Base-by-base conservation (phyloP, 1,140 invertebrate species). In the Branchinecta lindahli region DNA sequence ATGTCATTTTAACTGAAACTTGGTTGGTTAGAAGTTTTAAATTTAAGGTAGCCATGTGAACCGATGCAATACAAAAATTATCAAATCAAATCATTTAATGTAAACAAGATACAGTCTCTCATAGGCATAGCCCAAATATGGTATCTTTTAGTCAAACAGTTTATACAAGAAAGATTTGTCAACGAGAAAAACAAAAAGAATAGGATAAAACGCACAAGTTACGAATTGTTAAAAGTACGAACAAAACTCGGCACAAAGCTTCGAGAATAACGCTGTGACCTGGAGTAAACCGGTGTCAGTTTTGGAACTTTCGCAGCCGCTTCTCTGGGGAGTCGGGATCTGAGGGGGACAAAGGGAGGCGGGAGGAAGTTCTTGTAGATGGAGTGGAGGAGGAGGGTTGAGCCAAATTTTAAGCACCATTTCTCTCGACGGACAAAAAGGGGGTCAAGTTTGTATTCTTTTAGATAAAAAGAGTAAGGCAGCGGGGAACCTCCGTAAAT, bases 211-310 rank as follows among this genome's bases (percentile, higher is more conserved):
- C 12, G 18, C 18, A 61, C 52, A 61, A 61, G 52, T 61, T 61
- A 61, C 18, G 52, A 61, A 61, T 61, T 61, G 12, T 61, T 61
- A 61, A 61, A 61, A 61, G 52, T 61, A 61, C 52, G 18, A 61
- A 61, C 12, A 61, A 61, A 61, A 61, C 52, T 61, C 18, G 18
- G 18, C 52, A 61, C 52, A 61, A 61, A 61, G 52, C 52, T 61
- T 61, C 18, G 52, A 20, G 52, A 61, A 61, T 61, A 20, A 61
- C 52, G 52, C 52, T 61, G 52, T 61, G 52, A 61, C 52, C 18
- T 61, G 52, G 52, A 61, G 52, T 61, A 61, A 20, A 61, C 52
- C 18, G 52, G 52, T 61, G 52, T 61, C 52, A 61, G 52, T 61
- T 61, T 61, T 20, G 52, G 52, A 61, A 61, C 52, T 61, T 61